Evolutionary conservation across 2,888 invertebrate species (phyloP).

Genomic region (Drosophila prolongata): DNA sequence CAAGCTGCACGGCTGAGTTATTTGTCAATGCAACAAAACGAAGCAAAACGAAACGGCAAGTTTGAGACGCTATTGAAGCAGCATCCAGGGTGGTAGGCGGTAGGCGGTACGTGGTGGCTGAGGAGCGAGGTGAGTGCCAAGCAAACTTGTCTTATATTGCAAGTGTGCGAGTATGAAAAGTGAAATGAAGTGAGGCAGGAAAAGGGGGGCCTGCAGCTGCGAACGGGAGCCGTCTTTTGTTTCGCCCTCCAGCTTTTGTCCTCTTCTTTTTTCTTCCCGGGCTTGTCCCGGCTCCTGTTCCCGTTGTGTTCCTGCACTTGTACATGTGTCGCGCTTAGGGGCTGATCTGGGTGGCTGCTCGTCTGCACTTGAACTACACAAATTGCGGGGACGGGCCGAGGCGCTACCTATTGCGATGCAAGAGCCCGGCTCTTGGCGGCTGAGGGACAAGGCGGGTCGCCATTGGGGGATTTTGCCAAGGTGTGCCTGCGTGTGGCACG

Average conservation of each 20-base stretch:
- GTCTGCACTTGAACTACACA: conserved; percentile 75
- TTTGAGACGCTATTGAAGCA: conserved; percentile 69
- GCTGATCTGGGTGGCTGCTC: neutral
- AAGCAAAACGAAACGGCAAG: conserved; percentile 63
- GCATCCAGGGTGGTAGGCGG: conserved; percentile 5
- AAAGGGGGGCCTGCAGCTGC: conserved; percentile 7
- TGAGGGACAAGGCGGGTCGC: neutral
- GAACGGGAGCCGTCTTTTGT: conserved; percentile 48
- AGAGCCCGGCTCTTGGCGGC: neutral
- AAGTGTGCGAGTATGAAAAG: conserved; percentile 39
- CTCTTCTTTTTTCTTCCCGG: conserved; percentile 4
- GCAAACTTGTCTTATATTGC: conserved; percentile 22
- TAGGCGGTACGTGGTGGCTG: neutral
- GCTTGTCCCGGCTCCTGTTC: conserved; percentile 10
- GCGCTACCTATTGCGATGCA: conserved; percentile 5
- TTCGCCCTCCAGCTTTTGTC: conserved; percentile 23
- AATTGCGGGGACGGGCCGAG: conserved; percentile 20
- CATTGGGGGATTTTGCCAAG: conserved; percentile 3
- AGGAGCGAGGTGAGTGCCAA: conserved; percentile 10
- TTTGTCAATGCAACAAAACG: conserved; percentile 73
- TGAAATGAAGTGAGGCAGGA: conserved; percentile 65
- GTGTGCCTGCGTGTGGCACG: conserved; percentile 1
- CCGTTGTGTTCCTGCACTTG: conserved; percentile 64
- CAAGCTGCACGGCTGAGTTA: conserved; percentile 45
- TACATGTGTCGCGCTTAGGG: conserved; percentile 78